These are phyloP conservation scores for Cerastis leucographa DNA, from an alignment of 2,888 invertebrate genomes.

Conservation along the genomic window DNA sequence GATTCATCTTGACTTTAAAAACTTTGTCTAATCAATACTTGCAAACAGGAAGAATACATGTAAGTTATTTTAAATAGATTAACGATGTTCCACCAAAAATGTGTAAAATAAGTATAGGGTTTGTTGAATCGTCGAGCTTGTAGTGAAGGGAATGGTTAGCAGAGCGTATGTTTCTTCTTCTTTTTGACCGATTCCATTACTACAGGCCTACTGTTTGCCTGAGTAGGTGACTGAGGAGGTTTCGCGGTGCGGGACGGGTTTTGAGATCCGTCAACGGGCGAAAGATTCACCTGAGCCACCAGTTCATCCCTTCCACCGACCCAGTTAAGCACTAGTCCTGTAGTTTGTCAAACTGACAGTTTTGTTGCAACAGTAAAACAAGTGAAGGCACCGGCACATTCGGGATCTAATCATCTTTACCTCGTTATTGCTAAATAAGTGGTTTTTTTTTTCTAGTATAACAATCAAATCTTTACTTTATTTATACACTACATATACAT, in stretches of 20 bases:
- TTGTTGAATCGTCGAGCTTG: constrained; percentile 5
- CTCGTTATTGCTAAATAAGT: no score
- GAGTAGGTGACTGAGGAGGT: not conserved
- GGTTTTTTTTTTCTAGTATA: constrained; percentile 1
- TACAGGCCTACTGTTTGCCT: not conserved
- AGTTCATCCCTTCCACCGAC: not conserved
- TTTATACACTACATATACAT: not conserved
- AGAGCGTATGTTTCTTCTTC: not conserved
- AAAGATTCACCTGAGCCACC: not conserved
- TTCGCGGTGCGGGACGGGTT: not conserved
- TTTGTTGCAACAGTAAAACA: constrained; percentile 12
- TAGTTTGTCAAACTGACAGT: not conserved
- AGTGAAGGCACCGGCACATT: no score
- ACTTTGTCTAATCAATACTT: constrained; percentile 8
- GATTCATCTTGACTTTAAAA: constrained; percentile 17
- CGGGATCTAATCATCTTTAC: no score
- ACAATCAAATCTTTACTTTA: constrained; percentile 1
- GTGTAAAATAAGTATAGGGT: constrained; percentile 11
- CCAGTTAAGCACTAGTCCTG: not conserved
- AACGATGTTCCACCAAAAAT: constrained; percentile 27
- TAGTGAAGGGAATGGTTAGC: constrained; percentile 11
- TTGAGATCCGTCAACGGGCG: not conserved
- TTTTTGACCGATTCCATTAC: not conserved
- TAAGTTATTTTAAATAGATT: constrained; percentile 6
- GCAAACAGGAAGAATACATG: constrained; percentile 5